phyloP scores from a whole-genome alignment of 2,888 invertebrate species.

The Dinocampus coccinellae region DNA sequence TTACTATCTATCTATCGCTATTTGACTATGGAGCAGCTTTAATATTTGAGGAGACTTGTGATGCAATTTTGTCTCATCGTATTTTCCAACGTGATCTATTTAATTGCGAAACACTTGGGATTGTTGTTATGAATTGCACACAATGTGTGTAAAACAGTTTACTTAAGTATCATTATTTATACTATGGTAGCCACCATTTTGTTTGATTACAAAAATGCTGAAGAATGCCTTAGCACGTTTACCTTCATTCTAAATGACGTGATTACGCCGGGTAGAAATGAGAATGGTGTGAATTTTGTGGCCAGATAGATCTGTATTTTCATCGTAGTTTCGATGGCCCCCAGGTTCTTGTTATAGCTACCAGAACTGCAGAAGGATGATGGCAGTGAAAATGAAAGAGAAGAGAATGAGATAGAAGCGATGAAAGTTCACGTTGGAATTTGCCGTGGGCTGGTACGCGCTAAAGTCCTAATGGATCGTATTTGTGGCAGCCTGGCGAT shows the following conservation, averaged over 20 bases:
- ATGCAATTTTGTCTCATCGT: neutral
- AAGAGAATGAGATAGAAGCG: slow-evolving; percentile 46
- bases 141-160: neutral
- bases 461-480: slow-evolving; percentile 66
- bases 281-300: slow-evolving; percentile 32
- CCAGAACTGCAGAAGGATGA: slow-evolving; percentile 8
- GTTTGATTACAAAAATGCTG: slow-evolving; percentile 4
- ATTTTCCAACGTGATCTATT: neutral
- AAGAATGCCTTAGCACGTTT: slow-evolving; percentile 11
- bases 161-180: neutral
- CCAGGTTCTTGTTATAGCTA: slow-evolving; percentile 3
- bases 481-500: slow-evolving; percentile 34
- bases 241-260: slow-evolving; percentile 25
- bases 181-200: neutral
- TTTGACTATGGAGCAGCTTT: neutral
- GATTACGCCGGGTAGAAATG: slow-evolving; percentile 24
- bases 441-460: slow-evolving; percentile 55
- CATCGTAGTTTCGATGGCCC: slow-evolving; percentile 22
- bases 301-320: slow-evolving; percentile 20
- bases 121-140: neutral
- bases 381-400: slow-evolving; percentile 12
- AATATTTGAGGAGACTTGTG: neutral
- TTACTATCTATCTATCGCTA: neutral
- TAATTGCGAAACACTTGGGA: neutral
- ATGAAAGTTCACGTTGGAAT: slow-evolving; percentile 60